Conservation (phyloP, 2,113 vertebrate genomes). For the Dissostichus mawsoni region DNA sequence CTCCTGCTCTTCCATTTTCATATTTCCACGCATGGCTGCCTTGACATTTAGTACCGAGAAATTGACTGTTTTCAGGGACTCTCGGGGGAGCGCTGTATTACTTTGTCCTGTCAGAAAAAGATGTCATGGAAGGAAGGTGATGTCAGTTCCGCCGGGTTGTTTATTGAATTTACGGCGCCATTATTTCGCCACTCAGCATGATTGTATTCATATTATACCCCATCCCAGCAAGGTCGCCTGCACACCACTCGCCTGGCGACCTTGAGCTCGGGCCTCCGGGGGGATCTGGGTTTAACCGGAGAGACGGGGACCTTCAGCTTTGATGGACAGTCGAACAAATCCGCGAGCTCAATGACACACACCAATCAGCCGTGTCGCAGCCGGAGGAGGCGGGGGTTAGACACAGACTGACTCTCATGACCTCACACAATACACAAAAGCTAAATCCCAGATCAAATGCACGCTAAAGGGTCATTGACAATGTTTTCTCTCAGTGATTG, state of each 20-base stretch:
- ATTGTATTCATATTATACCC: slow-evolving; percentile 84
- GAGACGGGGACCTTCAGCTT: slow-evolving; percentile 64
- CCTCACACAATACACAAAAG: background rate
- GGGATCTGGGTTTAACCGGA: slow-evolving; percentile 49
- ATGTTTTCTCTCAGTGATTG: too few species aligned
- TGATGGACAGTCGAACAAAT: slow-evolving; percentile 74
- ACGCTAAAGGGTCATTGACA: too few species aligned
- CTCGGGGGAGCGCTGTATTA: slow-evolving; percentile 73
- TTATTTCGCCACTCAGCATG: slow-evolving; percentile 83
- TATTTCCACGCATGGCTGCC: slow-evolving; percentile 76
- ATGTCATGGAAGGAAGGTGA: slow-evolving; percentile 77
- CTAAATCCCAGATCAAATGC: too few species aligned
- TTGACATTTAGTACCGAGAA: slow-evolving; percentile 79
- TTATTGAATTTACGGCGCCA: slow-evolving; percentile 82
- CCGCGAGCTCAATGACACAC: slow-evolving; percentile 69
- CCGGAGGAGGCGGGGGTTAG: slow-evolving; percentile 18
- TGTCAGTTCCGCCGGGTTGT: slow-evolving; percentile 77
- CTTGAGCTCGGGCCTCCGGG: slow-evolving; percentile 54
- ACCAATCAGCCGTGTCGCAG: slow-evolving; percentile 66
- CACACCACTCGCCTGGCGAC: slow-evolving; percentile 59
- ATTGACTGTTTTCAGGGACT: slow-evolving; percentile 76
- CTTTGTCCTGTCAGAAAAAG: slow-evolving; percentile 78
- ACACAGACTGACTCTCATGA: slow-evolving; percentile 45
- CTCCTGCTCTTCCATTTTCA: slow-evolving; percentile 66
- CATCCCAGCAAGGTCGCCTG: slow-evolving; percentile 73